Base-by-base conservation (phyloP, 2,797 vertebrate species). In the Acrossocheilus fasciatus region DNA sequence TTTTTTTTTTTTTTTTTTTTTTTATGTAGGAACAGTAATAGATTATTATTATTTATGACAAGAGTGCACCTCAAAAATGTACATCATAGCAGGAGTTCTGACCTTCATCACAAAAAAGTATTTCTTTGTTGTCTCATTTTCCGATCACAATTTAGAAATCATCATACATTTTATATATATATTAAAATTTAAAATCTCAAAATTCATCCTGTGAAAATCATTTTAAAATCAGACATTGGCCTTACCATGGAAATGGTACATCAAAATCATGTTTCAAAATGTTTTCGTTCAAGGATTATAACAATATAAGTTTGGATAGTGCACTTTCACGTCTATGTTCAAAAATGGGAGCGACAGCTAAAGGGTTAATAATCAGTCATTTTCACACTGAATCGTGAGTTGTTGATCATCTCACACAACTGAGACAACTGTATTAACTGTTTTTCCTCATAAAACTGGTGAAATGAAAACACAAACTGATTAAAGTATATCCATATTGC, bases 351-450 rank as follows among this genome's bases (percentile, higher is more conserved):
- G 11, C 6, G 59, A 14, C 50, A 17, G 50, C 6, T 52, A 6
- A 30, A 26, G 59, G 59, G 59, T 59, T 59, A 59, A 34, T 66
- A 17, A 17, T 66, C 30, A 7, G 30, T 68, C 7, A 18, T 39
- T 41, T 84, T 6, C 47, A 68, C 43, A 69, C 36, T 70, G 47
- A 79, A 85, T 45, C 17, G 43, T 73, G 78, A 75, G 78, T 34
- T 86, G 85, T 86, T 86, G 85, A 86, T 34, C 85, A 86, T 86
- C 78, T 86, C 78, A 57, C 79, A 54, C 23, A 74, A 26, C 7
- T 59, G 11, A 39, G 12, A 77, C 11, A 41, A 26, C 6, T 76
- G 2, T 47, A 83, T 62, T 62, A 9, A 83, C 6, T 23, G 15
- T 12, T 59, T 45, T 39, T 77, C 7, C 14, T 64, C 15, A 11